A percentile compares a stretch with the other conserved stretches of the same genome.
phyloP scores from a whole-genome alignment of 2,113 vertebrate species.

The Cavia porcellus region DNA sequence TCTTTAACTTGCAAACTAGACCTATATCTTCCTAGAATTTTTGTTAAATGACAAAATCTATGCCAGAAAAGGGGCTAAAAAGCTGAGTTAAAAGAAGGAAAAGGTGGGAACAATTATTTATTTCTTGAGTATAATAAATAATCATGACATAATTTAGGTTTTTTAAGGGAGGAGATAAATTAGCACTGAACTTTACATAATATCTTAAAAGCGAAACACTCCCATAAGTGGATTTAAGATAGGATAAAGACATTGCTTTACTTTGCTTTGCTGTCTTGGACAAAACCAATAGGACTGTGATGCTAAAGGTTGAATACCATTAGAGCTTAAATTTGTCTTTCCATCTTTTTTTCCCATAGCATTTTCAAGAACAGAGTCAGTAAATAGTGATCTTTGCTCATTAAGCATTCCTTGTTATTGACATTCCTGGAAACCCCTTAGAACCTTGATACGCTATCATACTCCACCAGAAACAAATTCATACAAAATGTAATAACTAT shows the following conservation, averaged over 20 bases:
- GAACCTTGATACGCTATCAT: not conserved
- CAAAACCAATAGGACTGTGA: not conserved
- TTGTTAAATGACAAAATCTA: constrained; percentile 50
- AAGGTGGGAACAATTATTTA: constrained; percentile 56
- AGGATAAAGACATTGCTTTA: not conserved
- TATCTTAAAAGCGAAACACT: constrained; percentile 1
- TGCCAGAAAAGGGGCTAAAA: constrained; percentile 52
- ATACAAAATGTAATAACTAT: not conserved
- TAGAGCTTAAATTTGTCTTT: not conserved
- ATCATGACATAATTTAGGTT: constrained; percentile 62
- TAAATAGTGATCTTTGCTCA: not conserved
- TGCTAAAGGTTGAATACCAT: not conserved
- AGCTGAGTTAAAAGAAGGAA: not conserved
- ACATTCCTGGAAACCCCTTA: not conserved
- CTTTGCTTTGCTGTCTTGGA: not conserved
- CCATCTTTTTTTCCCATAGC: not conserved
- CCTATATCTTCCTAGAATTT: not conserved
- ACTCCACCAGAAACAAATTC: not conserved
- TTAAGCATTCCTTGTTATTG: not conserved
- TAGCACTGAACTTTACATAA: constrained; percentile 32
- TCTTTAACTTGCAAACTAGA: not conserved
- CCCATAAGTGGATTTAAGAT: not conserved
- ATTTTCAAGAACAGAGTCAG: not conserved
- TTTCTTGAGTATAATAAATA: constrained; percentile 68
- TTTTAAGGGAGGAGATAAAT: constrained; percentile 59